These are phyloP conservation scores for Berghia stephanieae DNA, from an alignment of 1,140 invertebrate species.

Conservation along the genomic window DNA sequence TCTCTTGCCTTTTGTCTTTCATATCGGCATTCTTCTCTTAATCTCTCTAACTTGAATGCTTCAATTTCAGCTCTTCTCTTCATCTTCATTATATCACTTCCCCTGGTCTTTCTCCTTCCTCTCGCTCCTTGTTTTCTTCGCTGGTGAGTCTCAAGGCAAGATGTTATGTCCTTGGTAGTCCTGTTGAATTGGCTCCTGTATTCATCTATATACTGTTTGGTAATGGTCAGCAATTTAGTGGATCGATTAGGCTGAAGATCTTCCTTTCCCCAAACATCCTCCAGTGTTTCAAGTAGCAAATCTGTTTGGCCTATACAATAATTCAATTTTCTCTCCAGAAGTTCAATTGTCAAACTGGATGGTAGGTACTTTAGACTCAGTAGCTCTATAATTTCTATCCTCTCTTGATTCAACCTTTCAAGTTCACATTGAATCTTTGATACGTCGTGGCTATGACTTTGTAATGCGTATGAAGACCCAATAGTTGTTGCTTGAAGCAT, in stretches of 20 bases:
- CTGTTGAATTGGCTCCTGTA: conserved; percentile 46
- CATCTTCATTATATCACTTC: conserved; percentile 39
- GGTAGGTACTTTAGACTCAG: conserved; percentile 58
- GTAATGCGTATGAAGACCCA: not conserved
- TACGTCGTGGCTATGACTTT: conserved; percentile 6
- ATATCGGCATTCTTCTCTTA: conserved; percentile 43
- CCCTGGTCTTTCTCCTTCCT: conserved; percentile 43
- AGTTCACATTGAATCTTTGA: conserved; percentile 46
- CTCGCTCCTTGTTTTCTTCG: conserved; percentile 36
- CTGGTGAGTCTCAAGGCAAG: conserved; percentile 45
- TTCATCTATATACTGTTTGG: conserved; percentile 43
- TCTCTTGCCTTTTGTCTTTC: conserved; percentile 26
- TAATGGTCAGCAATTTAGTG: conserved; percentile 34
- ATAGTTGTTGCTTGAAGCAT: not conserved
- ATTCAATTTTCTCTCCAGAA: conserved; percentile 61
- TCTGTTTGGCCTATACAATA: conserved; percentile 64
- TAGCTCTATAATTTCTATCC: conserved; percentile 58
- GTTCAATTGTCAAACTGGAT: conserved; percentile 58
- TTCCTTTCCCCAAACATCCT: conserved; percentile 48
- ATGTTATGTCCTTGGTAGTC: conserved; percentile 46
- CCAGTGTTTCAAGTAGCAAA: conserved; percentile 52
- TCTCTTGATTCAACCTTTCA: conserved; percentile 54
- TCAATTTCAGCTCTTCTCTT: conserved; percentile 52
- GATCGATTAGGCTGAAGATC: conserved; percentile 26
- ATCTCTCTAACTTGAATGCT: conserved; percentile 53